Percentiles rank a stretch among this genome's conserved stretches.
These are phyloP conservation scores for Platycheirus albimanus DNA, from an alignment of 2,888 invertebrate species.

Conservation along the genomic window DNA sequence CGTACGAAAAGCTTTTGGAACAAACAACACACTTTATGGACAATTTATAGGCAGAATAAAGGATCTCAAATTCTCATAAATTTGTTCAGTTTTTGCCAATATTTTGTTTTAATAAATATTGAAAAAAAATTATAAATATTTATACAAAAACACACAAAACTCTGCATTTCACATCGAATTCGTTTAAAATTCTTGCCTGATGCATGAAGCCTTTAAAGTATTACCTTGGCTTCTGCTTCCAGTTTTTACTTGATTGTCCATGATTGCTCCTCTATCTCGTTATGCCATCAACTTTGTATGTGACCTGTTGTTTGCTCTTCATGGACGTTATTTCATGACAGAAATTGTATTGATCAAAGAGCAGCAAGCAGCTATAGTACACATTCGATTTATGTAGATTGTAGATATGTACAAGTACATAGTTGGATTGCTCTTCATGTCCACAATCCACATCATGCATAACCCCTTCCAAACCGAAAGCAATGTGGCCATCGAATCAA, in stretches of 20 bases:
- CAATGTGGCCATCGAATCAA: conserved; percentile 40
- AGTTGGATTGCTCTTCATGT: too few relatives aligned
- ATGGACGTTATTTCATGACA: not conserved
- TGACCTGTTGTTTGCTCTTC: conserved; percentile 17
- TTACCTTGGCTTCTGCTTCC: not conserved
- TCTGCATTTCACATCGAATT: too few relatives aligned
- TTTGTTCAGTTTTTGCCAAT: too few relatives aligned
- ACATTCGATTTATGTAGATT: conserved; percentile 20
- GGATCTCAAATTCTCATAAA: too few relatives aligned
- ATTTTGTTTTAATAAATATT: too few relatives aligned
- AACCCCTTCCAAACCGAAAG: conserved; percentile 12
- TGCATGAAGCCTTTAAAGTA: not conserved
- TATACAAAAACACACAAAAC: too few relatives aligned
- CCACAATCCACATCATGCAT: conserved; percentile 4
- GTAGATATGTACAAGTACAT: not conserved
- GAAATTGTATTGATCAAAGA: conserved; percentile 31
- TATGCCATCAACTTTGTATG: not conserved
- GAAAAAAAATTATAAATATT: too few relatives aligned
- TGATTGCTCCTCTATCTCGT: conserved; percentile 3
- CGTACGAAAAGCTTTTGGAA: too few relatives aligned
- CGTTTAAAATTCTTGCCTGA: not conserved
- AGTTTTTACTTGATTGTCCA: not conserved
- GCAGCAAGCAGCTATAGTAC: conserved; percentile 1
- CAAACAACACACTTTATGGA: too few relatives aligned
- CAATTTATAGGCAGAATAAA: too few relatives aligned